A percentile compares a stretch with the other conserved stretches of the same genome.
These are phyloP conservation scores for Aelia acuminata DNA, from an alignment of 2,888 invertebrate genomes.

Conservation along the genomic window DNA sequence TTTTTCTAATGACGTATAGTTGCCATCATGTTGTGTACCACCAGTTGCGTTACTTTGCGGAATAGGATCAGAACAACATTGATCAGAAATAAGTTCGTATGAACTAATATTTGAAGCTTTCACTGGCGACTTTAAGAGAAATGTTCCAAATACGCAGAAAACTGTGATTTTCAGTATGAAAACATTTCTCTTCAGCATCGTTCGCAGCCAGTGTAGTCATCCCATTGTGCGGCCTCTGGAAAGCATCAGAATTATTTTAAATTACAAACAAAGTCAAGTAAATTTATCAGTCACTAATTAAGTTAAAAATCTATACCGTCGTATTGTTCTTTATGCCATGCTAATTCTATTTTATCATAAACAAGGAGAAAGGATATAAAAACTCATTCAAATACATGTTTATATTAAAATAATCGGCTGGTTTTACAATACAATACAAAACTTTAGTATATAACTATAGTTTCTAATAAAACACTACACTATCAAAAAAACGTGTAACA, in stretches of 20 bases:
- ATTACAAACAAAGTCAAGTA: too few relatives aligned
- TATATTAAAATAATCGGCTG: too few relatives aligned
- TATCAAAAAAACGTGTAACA: too few relatives aligned
- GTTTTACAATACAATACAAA: too few relatives aligned
- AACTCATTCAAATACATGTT: too few relatives aligned
- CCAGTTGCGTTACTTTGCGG: neutral
- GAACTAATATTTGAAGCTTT: neutral
- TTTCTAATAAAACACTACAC: too few relatives aligned
- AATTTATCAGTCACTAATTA: too few relatives aligned
- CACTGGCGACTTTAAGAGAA: neutral
- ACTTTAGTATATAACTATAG: too few relatives aligned
- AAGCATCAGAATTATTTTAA: neutral
- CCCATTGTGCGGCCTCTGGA: conserved; percentile 47
- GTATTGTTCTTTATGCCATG: too few relatives aligned
- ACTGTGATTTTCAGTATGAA: neutral
- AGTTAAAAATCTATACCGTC: too few relatives aligned
- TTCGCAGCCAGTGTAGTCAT: neutral
- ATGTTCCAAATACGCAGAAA: neutral
- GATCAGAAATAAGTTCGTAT: neutral
- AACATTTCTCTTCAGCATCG: conserved; percentile 51
- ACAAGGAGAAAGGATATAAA: too few relatives aligned
- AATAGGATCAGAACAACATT: neutral
- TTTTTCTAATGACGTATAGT: neutral
- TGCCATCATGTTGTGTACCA: neutral
- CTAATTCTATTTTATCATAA: too few relatives aligned